phyloP scores from a whole-genome alignment of 2,113 vertebrate species.

The Boleophthalmus pectinirostris region DNA sequence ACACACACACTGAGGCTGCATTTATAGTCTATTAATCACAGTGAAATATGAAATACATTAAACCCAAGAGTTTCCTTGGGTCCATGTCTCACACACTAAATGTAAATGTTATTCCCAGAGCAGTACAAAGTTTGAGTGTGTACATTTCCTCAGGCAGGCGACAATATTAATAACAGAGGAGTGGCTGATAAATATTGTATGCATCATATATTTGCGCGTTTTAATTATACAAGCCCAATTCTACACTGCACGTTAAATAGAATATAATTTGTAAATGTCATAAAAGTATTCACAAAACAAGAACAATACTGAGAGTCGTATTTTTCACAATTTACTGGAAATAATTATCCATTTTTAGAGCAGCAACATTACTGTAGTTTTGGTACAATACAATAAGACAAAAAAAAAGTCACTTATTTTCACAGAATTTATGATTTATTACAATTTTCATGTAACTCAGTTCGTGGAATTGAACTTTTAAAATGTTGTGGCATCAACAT shows the following conservation, averaged over 20 bases:
- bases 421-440: no score
- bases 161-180: neutral
- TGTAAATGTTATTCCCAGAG: constrained; percentile 1
- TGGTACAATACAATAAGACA: neutral
- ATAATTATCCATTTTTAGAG: neutral
- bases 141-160: neutral
- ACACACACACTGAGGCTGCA: neutral
- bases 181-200: neutral
- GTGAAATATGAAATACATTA: constrained; percentile 8
- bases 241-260: neutral
- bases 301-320: neutral
- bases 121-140: neutral
- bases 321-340: neutral
- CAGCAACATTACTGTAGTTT: neutral
- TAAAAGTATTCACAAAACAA: neutral
- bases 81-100: neutral
- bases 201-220: neutral
- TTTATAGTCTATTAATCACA: neutral
- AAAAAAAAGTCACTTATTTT: neutral
- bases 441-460: neutral
- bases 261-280: neutral
- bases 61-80: neutral
- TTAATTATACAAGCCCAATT: neutral
- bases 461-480: neutral
- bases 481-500: neutral